Evolutionary conservation across 2,888 invertebrate genomes (phyloP).

Genomic region (Nephrotoma guestfalica): DNA sequence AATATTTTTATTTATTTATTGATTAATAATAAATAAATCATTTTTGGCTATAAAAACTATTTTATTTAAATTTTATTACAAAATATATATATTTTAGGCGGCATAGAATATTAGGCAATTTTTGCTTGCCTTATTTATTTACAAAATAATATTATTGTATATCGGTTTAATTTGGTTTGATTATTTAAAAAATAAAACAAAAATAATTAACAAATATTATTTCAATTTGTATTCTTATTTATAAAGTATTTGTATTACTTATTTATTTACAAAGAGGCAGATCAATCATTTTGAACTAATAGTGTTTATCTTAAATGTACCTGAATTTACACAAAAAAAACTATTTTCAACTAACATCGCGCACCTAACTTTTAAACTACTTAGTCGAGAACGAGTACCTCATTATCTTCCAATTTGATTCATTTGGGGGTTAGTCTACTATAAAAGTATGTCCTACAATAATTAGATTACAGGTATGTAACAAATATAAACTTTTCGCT

Average conservation of each 20-base stretch:
- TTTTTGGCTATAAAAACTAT: background rate
- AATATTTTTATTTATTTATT: background rate
- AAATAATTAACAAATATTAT: background rate
- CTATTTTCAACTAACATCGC: background rate
- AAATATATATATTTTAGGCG: background rate
- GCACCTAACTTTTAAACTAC: background rate
- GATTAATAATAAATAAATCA: background rate
- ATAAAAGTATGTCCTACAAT: background rate
- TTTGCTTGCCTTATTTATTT: background rate
- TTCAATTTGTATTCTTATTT: background rate
- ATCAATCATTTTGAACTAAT: background rate
- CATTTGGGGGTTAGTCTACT: background rate
- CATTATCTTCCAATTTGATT: background rate
- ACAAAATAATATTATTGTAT: background rate
- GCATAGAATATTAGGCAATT: background rate
- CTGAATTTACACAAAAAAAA: background rate
- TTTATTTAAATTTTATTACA: background rate
- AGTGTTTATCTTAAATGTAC: background rate
- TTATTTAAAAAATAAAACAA: background rate
- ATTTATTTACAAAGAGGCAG: background rate
- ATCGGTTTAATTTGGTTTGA: background rate
- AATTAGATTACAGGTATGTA: background rate
- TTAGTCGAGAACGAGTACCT: background rate
- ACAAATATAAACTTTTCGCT: background rate
- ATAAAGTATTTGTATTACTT: background rate